These are phyloP conservation scores for Eleginops maclovinus DNA, from an alignment of 2,113 vertebrate species.

Conservation along the genomic window DNA sequence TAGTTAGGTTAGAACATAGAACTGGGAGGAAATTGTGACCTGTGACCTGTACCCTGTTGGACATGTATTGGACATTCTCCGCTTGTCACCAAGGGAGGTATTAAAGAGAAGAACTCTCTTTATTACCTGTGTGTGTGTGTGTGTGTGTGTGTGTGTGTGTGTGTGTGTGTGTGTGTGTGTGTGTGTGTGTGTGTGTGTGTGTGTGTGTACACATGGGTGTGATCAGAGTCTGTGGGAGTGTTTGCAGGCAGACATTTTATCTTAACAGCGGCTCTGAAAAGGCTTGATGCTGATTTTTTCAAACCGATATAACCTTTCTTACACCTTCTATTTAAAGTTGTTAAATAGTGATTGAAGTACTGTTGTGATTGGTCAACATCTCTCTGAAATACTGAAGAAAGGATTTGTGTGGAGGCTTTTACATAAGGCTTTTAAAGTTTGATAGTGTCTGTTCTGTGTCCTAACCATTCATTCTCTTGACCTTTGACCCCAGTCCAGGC, in stretches of 20 bases:
- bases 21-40: no score
- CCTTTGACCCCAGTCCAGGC: conserved; percentile 86
- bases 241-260: not conserved
- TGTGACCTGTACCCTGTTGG: no score
- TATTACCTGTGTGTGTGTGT: conserved; percentile 7
- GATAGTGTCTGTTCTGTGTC: not conserved
- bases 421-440: not conserved
- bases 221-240: conserved; percentile 4
- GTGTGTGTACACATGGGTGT: conserved; percentile 33
- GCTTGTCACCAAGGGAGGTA: no score
- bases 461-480: not conserved
- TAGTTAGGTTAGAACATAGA: no score
- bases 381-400: not conserved
- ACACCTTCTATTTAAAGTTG: not conserved
- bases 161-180: conserved; percentile 31
- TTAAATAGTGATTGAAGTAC: no score
- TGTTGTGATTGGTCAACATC: no score
- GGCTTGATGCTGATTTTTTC: not conserved
- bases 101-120: no score
- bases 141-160: conserved; percentile 9
- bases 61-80: no score
- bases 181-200: conserved; percentile 3
- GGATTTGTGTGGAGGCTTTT: not conserved
- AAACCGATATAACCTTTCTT: not conserved
- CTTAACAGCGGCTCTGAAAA: not conserved